phyloP scores from a whole-genome alignment of 2,888 invertebrate species.

The Hydraecia micacea region DNA sequence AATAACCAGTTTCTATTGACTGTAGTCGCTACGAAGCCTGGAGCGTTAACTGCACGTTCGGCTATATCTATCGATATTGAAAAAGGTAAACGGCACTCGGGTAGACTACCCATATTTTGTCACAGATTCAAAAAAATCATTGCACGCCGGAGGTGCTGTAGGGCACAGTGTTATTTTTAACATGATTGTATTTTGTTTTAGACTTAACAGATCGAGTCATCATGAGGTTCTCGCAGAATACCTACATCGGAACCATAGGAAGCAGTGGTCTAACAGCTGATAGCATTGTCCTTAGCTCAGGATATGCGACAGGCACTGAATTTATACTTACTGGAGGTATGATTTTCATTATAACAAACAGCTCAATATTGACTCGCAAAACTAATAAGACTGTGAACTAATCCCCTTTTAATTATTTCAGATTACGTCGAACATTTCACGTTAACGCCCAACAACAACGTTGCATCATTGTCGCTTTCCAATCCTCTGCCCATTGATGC shows the following conservation, averaged over 20 bases:
- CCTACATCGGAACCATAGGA: conserved; percentile 75
- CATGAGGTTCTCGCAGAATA: conserved; percentile 76
- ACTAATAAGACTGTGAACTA: background rate
- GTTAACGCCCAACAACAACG: background rate
- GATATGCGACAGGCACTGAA: conserved; percentile 71
- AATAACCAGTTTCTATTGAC: conserved; percentile 69
- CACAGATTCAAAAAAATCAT: too few relatives aligned
- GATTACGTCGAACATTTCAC: background rate
- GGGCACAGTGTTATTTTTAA: background rate
- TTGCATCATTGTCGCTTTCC: background rate
- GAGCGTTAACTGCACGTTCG: conserved; percentile 62
- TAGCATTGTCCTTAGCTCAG: conserved; percentile 73
- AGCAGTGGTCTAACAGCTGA: conserved; percentile 68
- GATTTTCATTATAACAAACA: conserved; percentile 8
- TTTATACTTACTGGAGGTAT: conserved; percentile 78
- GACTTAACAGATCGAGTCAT: conserved; percentile 47
- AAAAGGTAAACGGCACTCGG: conserved; percentile 59
- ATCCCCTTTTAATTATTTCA: background rate
- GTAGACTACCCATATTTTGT: too few relatives aligned
- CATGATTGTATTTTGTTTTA: background rate
- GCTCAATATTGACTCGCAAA: background rate
- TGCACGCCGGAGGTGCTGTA: too few relatives aligned
- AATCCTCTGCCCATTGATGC: background rate
- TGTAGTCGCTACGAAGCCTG: conserved; percentile 67
- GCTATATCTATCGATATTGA: conserved; percentile 51